A percentile compares a stretch with the other conserved stretches of the same genome.
These are phyloP conservation scores for Sarotherodon lohbergeri DNA, from an alignment of 2,113 vertebrate genomes.

Conservation along the genomic window DNA sequence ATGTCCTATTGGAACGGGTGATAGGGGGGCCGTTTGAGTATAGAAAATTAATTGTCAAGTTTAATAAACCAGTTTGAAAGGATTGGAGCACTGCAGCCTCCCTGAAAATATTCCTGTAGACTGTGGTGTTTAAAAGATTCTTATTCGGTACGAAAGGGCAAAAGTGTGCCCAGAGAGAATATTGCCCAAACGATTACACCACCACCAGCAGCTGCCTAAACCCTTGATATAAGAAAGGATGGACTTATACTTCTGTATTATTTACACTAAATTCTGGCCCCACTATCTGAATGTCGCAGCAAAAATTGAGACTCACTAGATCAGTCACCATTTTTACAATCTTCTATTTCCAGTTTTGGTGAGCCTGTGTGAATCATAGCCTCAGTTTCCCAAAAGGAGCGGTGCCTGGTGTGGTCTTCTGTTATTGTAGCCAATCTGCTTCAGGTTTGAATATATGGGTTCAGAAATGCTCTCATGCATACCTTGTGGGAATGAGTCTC, in stretches of 20 bases:
- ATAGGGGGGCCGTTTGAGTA: not conserved
- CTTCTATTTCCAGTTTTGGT: not conserved
- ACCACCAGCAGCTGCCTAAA: not conserved
- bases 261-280: not conserved
- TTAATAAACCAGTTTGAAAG: not conserved
- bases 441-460: not conserved
- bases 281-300: not conserved
- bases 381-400: not conserved
- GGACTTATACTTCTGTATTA: not conserved
- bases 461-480: fast-evolving
- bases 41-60: not conserved
- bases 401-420: fast-evolving
- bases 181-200: not conserved
- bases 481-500: not conserved
- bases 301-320: not conserved
- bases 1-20: not conserved
- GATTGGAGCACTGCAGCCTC: not conserved
- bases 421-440: not conserved
- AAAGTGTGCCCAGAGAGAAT: not conserved
- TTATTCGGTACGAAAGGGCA: not conserved
- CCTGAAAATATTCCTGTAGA: not conserved
- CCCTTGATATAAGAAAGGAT: not conserved
- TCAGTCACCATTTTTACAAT: not conserved
- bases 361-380: not conserved
- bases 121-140: not conserved